phyloP scores from a whole-genome alignment of 2,113 vertebrate genomes.

The Pelodiscus sinensis region DNA sequence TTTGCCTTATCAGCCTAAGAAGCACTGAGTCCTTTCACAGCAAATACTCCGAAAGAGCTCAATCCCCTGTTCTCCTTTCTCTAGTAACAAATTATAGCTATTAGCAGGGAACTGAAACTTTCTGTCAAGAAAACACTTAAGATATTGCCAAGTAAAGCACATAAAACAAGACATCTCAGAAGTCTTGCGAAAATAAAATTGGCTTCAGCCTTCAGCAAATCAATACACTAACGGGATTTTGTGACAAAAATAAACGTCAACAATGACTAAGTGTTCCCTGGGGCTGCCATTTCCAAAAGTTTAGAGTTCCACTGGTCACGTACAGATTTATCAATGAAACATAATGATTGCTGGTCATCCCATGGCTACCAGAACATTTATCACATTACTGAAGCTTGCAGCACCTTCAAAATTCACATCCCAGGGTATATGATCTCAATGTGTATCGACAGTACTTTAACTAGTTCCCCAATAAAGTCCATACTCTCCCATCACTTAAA shows the following conservation, averaged over 20 bases:
- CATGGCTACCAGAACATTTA: neutral
- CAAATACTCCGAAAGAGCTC: neutral
- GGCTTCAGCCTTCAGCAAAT: neutral
- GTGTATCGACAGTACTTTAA: neutral
- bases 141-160: neutral
- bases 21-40: neutral
- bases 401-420: neutral
- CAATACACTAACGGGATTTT: neutral
- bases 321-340: neutral
- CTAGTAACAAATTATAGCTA: neutral
- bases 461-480: conserved; percentile 7
- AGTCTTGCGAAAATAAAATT: neutral
- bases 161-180: neutral
- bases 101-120: neutral
- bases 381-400: neutral
- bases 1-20: neutral
- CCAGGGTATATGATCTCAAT: neutral
- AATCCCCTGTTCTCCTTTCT: neutral
- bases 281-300: neutral
- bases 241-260: neutral
- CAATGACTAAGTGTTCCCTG: neutral
- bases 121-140: neutral
- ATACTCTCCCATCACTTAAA: neutral
- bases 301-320: neutral
- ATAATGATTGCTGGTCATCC: neutral